phyloP scores from a whole-genome alignment of 53 echinoderm and acorn worm genomes.

The Holothuria scabra region DNA sequence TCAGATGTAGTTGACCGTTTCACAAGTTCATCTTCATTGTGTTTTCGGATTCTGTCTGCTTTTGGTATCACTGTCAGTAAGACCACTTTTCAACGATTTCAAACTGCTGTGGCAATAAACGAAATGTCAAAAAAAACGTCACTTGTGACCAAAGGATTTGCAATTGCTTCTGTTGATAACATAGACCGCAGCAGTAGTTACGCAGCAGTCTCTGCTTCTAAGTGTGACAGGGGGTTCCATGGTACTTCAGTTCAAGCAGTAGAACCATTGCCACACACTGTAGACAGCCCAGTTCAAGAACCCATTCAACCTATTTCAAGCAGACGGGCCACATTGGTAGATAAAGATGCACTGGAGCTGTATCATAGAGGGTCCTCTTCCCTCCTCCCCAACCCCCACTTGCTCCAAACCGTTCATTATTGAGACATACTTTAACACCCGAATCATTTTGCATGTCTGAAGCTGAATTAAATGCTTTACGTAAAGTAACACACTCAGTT shows the following conservation, averaged over 20 bases:
- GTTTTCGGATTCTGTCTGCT: background rate
- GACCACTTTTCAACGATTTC: background rate
- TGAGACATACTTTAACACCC: no score
- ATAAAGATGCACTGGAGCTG: no score
- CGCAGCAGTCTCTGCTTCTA: background rate
- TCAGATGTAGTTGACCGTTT: background rate
- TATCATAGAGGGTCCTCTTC: no score
- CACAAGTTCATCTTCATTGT: background rate
- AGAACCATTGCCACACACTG: background rate
- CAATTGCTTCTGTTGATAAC: no score
- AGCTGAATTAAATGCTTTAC: background rate
- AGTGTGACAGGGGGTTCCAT: background rate
- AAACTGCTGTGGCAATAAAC: no score
- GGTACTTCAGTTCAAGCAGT: no score
- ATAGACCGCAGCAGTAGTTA: background rate
- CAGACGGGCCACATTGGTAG: no score
- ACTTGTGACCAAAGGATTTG: no score
- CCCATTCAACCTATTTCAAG: no score
- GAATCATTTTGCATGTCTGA: conserved; percentile 4
- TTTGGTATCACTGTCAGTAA: conserved; percentile 1
- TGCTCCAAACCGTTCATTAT: no score
- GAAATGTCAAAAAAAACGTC: no score
- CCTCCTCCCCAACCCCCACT: background rate
- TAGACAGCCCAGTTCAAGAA: background rate
- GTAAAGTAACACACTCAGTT: background rate